Base-by-base conservation (phyloP, 2,888 invertebrate genomes). In the Polymixis flavicincta region DNA sequence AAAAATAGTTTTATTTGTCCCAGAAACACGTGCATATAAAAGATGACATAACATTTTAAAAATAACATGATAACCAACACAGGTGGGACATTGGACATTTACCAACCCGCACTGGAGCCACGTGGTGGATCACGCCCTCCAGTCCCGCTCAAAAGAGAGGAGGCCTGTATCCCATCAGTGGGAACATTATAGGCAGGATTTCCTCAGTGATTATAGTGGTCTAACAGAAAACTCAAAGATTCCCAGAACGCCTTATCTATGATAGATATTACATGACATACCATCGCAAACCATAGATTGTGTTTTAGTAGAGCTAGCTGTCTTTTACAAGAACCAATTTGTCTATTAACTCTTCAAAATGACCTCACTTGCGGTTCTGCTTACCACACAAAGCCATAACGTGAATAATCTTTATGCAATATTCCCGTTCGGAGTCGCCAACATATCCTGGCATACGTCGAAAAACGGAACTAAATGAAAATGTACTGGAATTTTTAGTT, bases 351-450 rank as follows among this genome's bases (percentile, higher is more conserved):
- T 65, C 19, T 28, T 22, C 1, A 28, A 48, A 45, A 37, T 80
- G 74, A 74, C 14, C 32, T 66, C 60, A 52, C 45, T 63, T 25
- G 17, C 13, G 13, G n/a, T 79, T 66, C 64, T 64, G 64, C 64
- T 73, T 54, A 69, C 79, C 73, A 54, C 42, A 79, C 25, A 69
- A 66, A 69, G 25, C 42, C 45, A 48, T 59, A 54, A 48, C 32
- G 19, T 55, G 42, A 71, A 69, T 25, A 72, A 76, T 66, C 22
- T 17, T 80, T 67, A 75, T 71, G 75, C 75, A 80, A 80, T 50
- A 55, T 11, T 64, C 54, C 57, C 25, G 22, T 60, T 65, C 1
- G 9, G 11, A 17, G 5, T 5, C 9, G 8, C 78, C 73, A 79
- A 42, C 22, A 54, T 64, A 54, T 54, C 28, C 54, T 42, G 59